These are phyloP conservation scores for Aurelia sp. DNA, from an alignment of 30 jellyfish, hydroid and myxozoan species.

Conservation along the genomic window DNA sequence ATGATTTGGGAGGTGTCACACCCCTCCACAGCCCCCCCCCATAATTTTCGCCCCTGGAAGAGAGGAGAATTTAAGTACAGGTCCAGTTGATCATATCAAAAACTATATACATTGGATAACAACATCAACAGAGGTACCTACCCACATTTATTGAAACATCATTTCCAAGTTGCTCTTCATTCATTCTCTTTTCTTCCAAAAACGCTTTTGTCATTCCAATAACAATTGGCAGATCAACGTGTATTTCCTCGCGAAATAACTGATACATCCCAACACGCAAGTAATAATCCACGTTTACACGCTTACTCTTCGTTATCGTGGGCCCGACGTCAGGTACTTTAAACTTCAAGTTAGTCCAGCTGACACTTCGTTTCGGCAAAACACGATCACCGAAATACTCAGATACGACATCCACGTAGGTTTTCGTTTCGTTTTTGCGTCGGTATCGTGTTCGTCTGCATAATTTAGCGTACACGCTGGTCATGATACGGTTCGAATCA, in stretches of 20 bases:
- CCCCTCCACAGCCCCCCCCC: too few species aligned
- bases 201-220: slow-evolving; percentile 72
- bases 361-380: slow-evolving; percentile 44
- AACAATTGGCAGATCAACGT: slow-evolving; percentile 92
- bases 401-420: slow-evolving; percentile 69
- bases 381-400: slow-evolving; percentile 80
- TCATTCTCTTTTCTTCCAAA: slow-evolving; percentile 18
- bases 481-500: slow-evolving; percentile 88
- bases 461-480: slow-evolving; percentile 90
- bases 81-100: too few species aligned
- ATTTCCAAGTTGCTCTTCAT: slow-evolving; percentile 10
- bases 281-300: slow-evolving; percentile 84
- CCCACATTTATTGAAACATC: slow-evolving; percentile 47
- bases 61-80: too few species aligned
- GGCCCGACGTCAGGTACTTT: slow-evolving; percentile 85
- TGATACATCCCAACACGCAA: slow-evolving; percentile 98
- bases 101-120: too few species aligned
- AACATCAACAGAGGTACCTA: not conserved
- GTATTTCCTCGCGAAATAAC: slow-evolving; percentile 87
- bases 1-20: too few species aligned
- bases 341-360: slow-evolving; percentile 78
- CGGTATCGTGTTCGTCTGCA: slow-evolving; percentile 89
- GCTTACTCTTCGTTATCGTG: slow-evolving; percentile 78
- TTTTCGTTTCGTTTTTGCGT: slow-evolving; percentile 58
- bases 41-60: too few species aligned